Conservation (phyloP, 2,888 invertebrate genomes). For the Platycheirus albimanus region DNA sequence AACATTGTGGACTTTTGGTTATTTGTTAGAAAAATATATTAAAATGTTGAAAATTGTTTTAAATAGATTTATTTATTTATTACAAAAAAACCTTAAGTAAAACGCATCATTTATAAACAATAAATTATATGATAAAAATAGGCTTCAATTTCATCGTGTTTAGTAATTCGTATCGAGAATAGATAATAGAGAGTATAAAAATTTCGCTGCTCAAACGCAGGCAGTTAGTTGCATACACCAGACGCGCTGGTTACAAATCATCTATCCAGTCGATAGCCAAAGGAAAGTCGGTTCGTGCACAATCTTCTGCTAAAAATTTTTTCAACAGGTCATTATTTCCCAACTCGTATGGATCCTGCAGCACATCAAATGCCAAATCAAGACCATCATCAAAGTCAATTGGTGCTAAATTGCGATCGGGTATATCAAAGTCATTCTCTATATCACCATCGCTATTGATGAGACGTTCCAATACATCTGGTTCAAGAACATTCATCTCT, state of each 20-base stretch:
- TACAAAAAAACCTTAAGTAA: too few species aligned
- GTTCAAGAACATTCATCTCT: slow-evolving; percentile 61
- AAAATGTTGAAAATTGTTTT: too few species aligned
- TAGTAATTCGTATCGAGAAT: too few species aligned
- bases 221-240: too few species aligned
- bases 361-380: slow-evolving; percentile 22
- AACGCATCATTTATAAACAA: too few species aligned
- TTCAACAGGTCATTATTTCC: slow-evolving; percentile 27
- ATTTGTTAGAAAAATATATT: too few species aligned
- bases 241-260: slow-evolving; percentile 29
- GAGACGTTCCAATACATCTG: slow-evolving; percentile 50
- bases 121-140: too few species aligned
- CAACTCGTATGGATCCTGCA: slow-evolving; percentile 34
- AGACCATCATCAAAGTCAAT: slow-evolving; percentile 36
- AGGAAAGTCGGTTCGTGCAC: slow-evolving; percentile 7
- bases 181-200: too few species aligned
- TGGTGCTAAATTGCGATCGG: slow-evolving; percentile 19
- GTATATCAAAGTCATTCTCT: slow-evolving; percentile 25
- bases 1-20: too few species aligned
- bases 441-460: slow-evolving; percentile 46
- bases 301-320: slow-evolving; percentile 25
- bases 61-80: too few species aligned
- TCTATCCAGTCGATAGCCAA: slow-evolving; percentile 48
- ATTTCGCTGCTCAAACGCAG: too few species aligned
- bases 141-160: too few species aligned